phyloP scores from a whole-genome alignment of 2,113 vertebrate genomes.

The Lasiurus cinereus region DNA sequence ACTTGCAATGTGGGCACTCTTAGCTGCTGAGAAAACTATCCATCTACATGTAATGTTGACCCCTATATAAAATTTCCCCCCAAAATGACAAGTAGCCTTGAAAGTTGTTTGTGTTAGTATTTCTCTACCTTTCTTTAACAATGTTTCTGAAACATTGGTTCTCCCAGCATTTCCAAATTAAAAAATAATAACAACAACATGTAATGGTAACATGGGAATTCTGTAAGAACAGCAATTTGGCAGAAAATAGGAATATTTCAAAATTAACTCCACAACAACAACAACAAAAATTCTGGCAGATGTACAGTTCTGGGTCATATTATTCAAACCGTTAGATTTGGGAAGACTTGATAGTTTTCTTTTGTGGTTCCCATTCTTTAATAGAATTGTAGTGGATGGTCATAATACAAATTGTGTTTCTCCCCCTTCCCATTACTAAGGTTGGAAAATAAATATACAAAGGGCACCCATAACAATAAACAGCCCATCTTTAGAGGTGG shows the following conservation, averaged over 20 bases:
- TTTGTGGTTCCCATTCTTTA: constrained; percentile 82
- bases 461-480: constrained; percentile 65
- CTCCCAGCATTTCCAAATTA: constrained; percentile 78
- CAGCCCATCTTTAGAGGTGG: constrained; percentile 77
- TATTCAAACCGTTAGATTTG: constrained; percentile 82
- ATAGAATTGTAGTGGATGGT: constrained; percentile 70
- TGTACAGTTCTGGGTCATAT: constrained; percentile 80
- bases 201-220: constrained; percentile 80
- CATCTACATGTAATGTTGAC: neutral
- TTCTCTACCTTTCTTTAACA: neutral
- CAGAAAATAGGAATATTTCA: constrained; percentile 80
- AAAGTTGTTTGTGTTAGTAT: constrained; percentile 26
- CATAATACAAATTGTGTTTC: constrained; percentile 43
- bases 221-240: constrained; percentile 83
- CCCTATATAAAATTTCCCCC: neutral
- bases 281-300: constrained; percentile 82
- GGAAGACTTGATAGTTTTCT: constrained; percentile 82
- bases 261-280: constrained; percentile 81
- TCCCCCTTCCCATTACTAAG: constrained; percentile 12
- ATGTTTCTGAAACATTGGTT: constrained; percentile 50
- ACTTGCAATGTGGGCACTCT: neutral
- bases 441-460: neutral
- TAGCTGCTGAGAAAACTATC: neutral
- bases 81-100: neutral
- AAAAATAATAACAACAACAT: constrained; percentile 71